Base-by-base conservation (phyloP, 2,888 invertebrate genomes). In the Brachylomia viminalis region DNA sequence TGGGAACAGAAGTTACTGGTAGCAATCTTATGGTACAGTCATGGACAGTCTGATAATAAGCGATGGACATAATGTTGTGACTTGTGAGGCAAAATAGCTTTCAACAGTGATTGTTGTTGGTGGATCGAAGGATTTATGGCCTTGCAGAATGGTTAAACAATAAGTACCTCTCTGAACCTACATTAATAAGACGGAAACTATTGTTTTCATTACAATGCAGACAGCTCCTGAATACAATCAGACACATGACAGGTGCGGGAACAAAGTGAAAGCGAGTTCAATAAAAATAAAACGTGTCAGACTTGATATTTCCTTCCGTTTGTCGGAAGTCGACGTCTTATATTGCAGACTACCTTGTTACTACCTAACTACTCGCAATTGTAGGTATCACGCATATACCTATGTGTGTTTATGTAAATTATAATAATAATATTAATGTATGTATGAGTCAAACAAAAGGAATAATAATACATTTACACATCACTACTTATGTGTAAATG, bases 241-340 rank as follows among this genome's bases (percentile, higher is more conserved):
- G 23, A 49, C 30, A 52, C 42, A 23, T 23, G 62, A 38, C 58
- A 52, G 33, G 58, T 58, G 49, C 42, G 64, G 42, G 59, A 13
- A n/a, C n/a, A n/a, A n/a, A n/a, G n/a, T n/a, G n/a, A n/a, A 52
- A 71, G 38, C 33, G 15, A 73, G 38, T 59, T 79, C 38, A 54
- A 73, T 73, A 78, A 79, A 77, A 65, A 54, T 54, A 59, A 64
- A 42, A 62, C 42, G 27, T 62, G 23, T 62, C 62, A 52, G 67
- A 30, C 23, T 67, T 73, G 52, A 68, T 67, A 75, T 64, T 80
- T 80, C 79, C 62, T 79, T 79, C 80, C 66, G 75, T 78, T 70
- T 47, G 11, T 61, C 27, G 56, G 74, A 62, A 79, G 56, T 79
- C 33, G 11, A 38, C 27, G 49, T 58, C 20, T 73, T 59, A 52